Evolutionary conservation across 2,797 vertebrate genomes (phyloP), one percentile per base, ranked within the genome.

Genomic region (Sardinella longiceps): DNA sequence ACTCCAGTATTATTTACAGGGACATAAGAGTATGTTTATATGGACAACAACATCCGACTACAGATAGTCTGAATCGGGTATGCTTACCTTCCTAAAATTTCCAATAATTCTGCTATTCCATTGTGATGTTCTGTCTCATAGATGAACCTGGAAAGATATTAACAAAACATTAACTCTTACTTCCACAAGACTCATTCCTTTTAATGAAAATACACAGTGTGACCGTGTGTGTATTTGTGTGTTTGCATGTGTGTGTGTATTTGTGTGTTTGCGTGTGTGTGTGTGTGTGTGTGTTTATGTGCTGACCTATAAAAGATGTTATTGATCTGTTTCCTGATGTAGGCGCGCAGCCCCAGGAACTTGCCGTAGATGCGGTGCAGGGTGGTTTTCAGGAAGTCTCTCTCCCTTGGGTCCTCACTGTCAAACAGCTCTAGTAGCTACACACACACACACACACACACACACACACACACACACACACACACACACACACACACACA

Each of bases 61-160:
- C 43, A 4, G 43, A 43, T 7, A 43, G 4, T 43, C 43, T 43
- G 43, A 43, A 43, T 43, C 4, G 82, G 30, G 56, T n/a, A 60
- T 18, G 86, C 90, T 90, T 90, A 99, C 98, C 98, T 99, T 94
- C 98, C 98, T 94, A 99, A 93, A 94, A 99, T 99, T 95, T 99
- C 98, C 96, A 99, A 94, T 94, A 99, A 95, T 92, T 99, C 98
- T 88, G 98, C 98, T 96, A 99, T 99, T 94, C 98, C 98, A 82
- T 99, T 99, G 94, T 99, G 98, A 94, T 98, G 98, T 90, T 99
- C 98, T 3, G 98, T 99, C 95, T 99, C 98, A 97, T 99, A 99
- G 96, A 99, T 99, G 97, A 99, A 99, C 91, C 98, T 99, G 88
- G 90, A 56, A 85, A 74, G 43, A 92, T 46, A 90, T 50, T 2